Evolutionary conservation across 1,140 invertebrate genomes (phyloP), one percentile per base, ranked within the genome.

Genomic region (Drosophila oshimai): DNA sequence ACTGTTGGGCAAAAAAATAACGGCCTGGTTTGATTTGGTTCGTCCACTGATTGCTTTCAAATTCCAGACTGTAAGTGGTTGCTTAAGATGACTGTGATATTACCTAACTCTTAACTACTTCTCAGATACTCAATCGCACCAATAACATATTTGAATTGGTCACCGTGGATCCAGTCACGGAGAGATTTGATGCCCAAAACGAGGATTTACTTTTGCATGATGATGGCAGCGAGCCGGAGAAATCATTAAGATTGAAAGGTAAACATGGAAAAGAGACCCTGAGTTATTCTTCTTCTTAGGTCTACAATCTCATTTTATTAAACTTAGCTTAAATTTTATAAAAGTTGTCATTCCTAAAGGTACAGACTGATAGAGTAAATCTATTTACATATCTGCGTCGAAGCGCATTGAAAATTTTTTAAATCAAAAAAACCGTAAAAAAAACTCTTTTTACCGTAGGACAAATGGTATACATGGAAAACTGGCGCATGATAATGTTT

Each of bases 401-500:
- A n/a, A n/a, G n/a, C n/a, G n/a, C n/a, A n/a, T n/a, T n/a, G n/a
- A n/a, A n/a, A n/a, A n/a, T n/a, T n/a, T n/a, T n/a, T n/a, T n/a
- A n/a, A n/a, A n/a, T 13, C 3, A 13, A 3, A 13, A 22, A 0
- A 15, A 5, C 17, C 17, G 2, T 6, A 4, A n/a, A 13, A n/a
- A 13, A 15, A 6, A 4, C 3, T 1, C 1, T 37, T 4, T 12
- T 6, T 13, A 49, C 1, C 6, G 2, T 24, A 65, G 97, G 98
- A 77, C 98, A 99, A 93, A 99, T 99, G 98, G 95, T 99, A 79
- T 98, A 97, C 90, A 98, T 99, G 96, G 96, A 97, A 60, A 97
- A 98, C 79, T 99, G 98, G 98, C 94, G 96, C 65, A 96, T 97
- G 94, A 98, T 99, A 92, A 96, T 99, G 93, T 99, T 98, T 90